These are phyloP conservation scores for Atopsyche davidsoni DNA, from an alignment of 1,140 invertebrate species.

Conservation along the genomic window DNA sequence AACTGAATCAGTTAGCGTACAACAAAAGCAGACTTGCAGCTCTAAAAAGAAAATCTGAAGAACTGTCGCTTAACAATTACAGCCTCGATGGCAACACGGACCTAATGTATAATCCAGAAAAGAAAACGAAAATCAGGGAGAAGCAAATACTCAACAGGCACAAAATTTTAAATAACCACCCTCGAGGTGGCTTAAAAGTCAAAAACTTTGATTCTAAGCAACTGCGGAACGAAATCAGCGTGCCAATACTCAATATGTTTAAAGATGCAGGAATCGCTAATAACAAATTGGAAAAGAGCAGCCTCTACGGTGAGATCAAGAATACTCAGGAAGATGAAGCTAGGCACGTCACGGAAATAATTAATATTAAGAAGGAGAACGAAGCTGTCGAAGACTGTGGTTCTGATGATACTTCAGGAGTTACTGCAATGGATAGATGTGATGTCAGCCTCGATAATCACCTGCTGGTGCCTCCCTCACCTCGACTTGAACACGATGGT, in stretches of 20 bases:
- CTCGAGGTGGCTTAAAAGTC: slow-evolving; percentile 7
- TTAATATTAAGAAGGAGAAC: slow-evolving; percentile 20
- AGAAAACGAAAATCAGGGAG: slow-evolving; percentile 41
- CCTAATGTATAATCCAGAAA: slow-evolving; percentile 36
- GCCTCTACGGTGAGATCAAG: neutral
- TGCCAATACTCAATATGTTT: slow-evolving; percentile 10
- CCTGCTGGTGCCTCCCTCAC: neutral
- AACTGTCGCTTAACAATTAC: slow-evolving; percentile 40
- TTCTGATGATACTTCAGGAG: slow-evolving; percentile 5
- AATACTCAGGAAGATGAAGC: slow-evolving; percentile 10
- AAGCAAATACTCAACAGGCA: slow-evolving; percentile 37
- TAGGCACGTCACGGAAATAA: neutral
- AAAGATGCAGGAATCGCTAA: neutral
- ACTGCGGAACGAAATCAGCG: slow-evolving; percentile 9
- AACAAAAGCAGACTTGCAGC: slow-evolving; percentile 35
- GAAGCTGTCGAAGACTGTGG: slow-evolving; percentile 5
- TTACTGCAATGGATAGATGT: slow-evolving; percentile 1
- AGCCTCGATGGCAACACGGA: slow-evolving; percentile 14
- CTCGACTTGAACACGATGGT: slow-evolving; percentile 13
- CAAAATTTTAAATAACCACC: slow-evolving; percentile 31
- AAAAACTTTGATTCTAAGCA: slow-evolving; percentile 15
- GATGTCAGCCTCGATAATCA: neutral
- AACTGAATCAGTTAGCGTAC: slow-evolving; percentile 32
- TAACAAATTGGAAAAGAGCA: slow-evolving; percentile 6
- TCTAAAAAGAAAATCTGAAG: slow-evolving; percentile 46